These are phyloP conservation scores for Eilema caniola DNA, from an alignment of 2,888 invertebrate genomes.

Conservation along the genomic window DNA sequence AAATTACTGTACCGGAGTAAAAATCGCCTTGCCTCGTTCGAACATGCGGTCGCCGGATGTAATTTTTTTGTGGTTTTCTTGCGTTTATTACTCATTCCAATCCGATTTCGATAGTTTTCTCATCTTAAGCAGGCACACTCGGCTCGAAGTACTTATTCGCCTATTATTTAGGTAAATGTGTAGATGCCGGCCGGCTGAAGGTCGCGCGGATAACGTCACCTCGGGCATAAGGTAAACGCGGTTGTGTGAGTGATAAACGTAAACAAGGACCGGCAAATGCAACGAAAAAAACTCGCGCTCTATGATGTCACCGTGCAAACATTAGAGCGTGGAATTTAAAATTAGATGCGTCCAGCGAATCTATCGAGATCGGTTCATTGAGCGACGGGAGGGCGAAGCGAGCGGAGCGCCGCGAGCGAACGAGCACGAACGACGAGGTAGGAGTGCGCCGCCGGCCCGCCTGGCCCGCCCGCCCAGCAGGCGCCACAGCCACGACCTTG, in stretches of 20 bases:
- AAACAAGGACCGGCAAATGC: constrained; percentile 79
- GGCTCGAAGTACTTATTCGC: constrained; percentile 6
- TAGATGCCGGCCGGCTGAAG: constrained; percentile 57
- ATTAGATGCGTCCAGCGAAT: constrained; percentile 80
- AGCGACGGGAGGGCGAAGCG: constrained; percentile 84
- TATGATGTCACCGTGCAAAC: constrained; percentile 85
- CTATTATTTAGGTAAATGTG: constrained; percentile 43
- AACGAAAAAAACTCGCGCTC: constrained; percentile 75
- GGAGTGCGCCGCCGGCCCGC: constrained; percentile 51
- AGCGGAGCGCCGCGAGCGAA: constrained; percentile 82
- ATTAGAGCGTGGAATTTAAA: constrained; percentile 80
- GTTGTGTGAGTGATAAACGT: constrained; percentile 75
- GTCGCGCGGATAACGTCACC: constrained; percentile 68
- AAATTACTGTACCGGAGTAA: constrained; percentile 58
- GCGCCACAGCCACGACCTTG: constrained; percentile 75
- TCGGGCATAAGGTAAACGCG: constrained; percentile 64
- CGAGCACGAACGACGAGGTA: constrained; percentile 83
- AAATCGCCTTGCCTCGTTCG: constrained; percentile 56
- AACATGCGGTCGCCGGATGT: constrained; percentile 36
- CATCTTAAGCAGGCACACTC: constrained; percentile 11
- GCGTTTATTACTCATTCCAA: constrained; percentile 37
- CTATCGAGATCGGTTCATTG: constrained; percentile 80
- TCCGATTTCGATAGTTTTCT: constrained; percentile 11
- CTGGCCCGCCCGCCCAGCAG: constrained; percentile 47
- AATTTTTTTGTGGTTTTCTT: constrained; percentile 47